Evolutionary conservation across 2,113 vertebrate genomes (phyloP).

Genomic region (Osmerus eperlanus): DNA sequence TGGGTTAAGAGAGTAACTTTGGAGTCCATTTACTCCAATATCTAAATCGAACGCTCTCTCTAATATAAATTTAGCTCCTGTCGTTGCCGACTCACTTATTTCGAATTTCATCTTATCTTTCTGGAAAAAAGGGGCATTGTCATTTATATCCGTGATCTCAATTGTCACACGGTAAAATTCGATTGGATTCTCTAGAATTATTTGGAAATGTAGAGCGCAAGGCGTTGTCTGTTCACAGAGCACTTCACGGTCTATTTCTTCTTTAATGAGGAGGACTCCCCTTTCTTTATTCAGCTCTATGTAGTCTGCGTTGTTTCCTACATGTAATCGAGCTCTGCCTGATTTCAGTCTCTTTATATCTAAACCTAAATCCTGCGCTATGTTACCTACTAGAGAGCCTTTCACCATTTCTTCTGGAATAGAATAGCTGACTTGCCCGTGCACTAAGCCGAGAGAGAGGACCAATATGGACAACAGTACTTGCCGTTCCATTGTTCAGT

Average conservation of each 20-base stretch:
- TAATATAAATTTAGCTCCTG: constrained; percentile 60
- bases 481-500: constrained; percentile 10
- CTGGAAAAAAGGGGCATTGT: constrained; percentile 46
- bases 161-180: constrained; percentile 57
- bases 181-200: constrained; percentile 58
- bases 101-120: constrained; percentile 69
- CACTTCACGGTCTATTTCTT: constrained; percentile 69
- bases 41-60: constrained; percentile 70
- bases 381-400: constrained; percentile 31
- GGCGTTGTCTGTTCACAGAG: constrained; percentile 63
- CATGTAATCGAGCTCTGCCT: constrained; percentile 16
- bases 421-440: constrained; percentile 33
- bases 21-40: constrained; percentile 64
- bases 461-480: constrained; percentile 7
- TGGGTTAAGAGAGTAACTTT: constrained; percentile 67
- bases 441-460: neutral
- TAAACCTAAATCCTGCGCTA: constrained; percentile 38
- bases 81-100: constrained; percentile 69
- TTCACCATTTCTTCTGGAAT: constrained; percentile 37
- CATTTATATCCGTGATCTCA: constrained; percentile 63
- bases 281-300: constrained; percentile 53
- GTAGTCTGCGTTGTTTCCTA: constrained; percentile 13
- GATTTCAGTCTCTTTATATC: constrained; percentile 27
- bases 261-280: constrained; percentile 55
- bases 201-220: constrained; percentile 63